Conservation (phyloP, 2,888 invertebrate species). For the Altica lythri region DNA sequence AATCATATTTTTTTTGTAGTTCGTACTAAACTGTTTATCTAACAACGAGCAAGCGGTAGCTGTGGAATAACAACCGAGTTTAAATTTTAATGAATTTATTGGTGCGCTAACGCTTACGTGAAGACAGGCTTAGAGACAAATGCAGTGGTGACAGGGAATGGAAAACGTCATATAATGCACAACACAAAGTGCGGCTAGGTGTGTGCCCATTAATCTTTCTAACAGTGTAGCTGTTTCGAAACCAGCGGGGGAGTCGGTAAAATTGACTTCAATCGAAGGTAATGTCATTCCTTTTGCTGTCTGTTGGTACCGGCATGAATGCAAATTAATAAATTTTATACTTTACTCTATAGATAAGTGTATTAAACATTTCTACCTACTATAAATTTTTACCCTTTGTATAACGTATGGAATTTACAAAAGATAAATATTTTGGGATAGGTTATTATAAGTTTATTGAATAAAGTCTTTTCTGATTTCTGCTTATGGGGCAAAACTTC, state of each 20-base stretch:
- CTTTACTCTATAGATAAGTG: neutral
- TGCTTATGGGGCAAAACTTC: too few species aligned
- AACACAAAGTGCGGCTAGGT: constrained; percentile 19
- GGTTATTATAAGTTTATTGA: too few species aligned
- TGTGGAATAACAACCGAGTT: constrained; percentile 6
- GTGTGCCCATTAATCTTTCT: constrained; percentile 15
- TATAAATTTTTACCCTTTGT: too few species aligned
- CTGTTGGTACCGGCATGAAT: constrained; percentile 2
- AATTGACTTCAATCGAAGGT: constrained; percentile 1
- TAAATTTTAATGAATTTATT: constrained; percentile 15
- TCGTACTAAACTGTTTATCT: constrained; percentile 19
- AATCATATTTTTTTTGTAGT: constrained; percentile 14
- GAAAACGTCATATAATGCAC: constrained; percentile 20
- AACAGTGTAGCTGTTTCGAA: constrained; percentile 4
- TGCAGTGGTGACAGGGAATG: constrained; percentile 18
- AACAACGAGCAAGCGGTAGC: constrained; percentile 1
- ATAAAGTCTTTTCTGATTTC: too few species aligned
- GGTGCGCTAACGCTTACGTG: constrained; percentile 16
- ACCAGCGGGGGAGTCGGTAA: constrained; percentile 11
- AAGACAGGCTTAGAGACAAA: constrained; percentile 15
- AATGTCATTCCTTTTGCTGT: constrained; percentile 1
- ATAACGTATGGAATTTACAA: too few species aligned
- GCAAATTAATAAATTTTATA: neutral
- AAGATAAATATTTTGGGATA: too few species aligned
- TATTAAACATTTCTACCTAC: too few species aligned